Conservation (phyloP, 1,140 invertebrate genomes). For the Drosophila sturtevanti region DNA sequence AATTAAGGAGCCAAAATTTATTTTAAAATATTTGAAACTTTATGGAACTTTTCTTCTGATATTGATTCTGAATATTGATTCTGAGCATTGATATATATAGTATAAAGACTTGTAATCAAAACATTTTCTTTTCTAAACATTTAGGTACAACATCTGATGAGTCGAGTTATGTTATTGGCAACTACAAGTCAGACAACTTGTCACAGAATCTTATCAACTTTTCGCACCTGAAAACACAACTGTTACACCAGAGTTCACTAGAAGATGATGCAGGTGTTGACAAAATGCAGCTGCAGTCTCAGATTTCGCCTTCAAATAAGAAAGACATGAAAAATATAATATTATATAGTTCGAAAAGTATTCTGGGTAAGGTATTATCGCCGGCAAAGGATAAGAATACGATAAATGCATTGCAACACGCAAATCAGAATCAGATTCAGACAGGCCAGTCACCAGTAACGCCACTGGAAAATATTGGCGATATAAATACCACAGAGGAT, state of each 20-base stretch:
- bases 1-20: too few relatives aligned
- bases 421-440: slow-evolving; percentile 31
- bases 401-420: slow-evolving; percentile 61
- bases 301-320: slow-evolving; percentile 82
- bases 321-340: slow-evolving; percentile 90
- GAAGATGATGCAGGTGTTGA: slow-evolving; percentile 67
- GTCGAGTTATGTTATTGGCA: slow-evolving; percentile 93
- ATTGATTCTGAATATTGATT: too few relatives aligned
- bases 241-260: slow-evolving; percentile 73
- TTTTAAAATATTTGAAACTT: too few relatives aligned
- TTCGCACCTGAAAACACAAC: slow-evolving; percentile 70
- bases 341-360: slow-evolving; percentile 89
- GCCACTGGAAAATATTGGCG: slow-evolving; percentile 6
- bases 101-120: too few relatives aligned
- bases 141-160: slow-evolving; percentile 89
- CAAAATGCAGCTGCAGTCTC: slow-evolving; percentile 49
- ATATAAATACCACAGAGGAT: background rate
- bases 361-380: slow-evolving; percentile 91
- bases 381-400: slow-evolving; percentile 88
- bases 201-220: slow-evolving; percentile 79
- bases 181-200: slow-evolving; percentile 89
- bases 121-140: background rate
- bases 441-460: slow-evolving; percentile 19
- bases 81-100: too few relatives aligned
- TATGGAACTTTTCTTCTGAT: too few relatives aligned